These are phyloP conservation scores for Gymnocephalus cernua DNA, from an alignment of 2,113 vertebrate genomes.

Conservation along the genomic window DNA sequence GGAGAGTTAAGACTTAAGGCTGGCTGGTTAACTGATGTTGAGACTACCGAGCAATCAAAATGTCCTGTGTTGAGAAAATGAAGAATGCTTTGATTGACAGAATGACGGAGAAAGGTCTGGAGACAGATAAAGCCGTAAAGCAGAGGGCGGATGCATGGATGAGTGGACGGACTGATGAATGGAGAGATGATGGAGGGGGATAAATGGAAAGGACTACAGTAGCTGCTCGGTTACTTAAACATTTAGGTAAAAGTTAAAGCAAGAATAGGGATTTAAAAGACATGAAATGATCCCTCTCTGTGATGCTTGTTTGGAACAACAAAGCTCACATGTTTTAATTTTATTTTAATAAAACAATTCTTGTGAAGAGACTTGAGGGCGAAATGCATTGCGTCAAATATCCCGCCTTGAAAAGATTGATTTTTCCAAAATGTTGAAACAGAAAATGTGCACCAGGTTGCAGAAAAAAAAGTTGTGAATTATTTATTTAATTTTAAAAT, in stretches of 20 bases:
- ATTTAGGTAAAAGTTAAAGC: background rate
- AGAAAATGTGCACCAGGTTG: no score
- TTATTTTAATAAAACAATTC: background rate
- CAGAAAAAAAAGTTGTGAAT: no score
- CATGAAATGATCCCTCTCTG: no score
- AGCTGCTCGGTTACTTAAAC: no score
- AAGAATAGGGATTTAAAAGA: background rate
- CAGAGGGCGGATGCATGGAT: background rate
- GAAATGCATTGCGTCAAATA: background rate
- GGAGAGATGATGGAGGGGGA: background rate
- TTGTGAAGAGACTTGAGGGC: background rate
- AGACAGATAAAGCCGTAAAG: background rate
- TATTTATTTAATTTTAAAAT: no score
- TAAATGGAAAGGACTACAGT: background rate
- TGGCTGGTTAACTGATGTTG: slow-evolving; percentile 20
- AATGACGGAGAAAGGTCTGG: background rate
- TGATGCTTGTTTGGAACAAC: background rate
- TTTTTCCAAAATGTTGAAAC: no score
- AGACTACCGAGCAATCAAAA: slow-evolving; percentile 1
- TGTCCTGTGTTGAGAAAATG: slow-evolving; percentile 4
- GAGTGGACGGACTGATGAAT: background rate
- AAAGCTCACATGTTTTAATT: background rate
- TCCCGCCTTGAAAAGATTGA: no score
- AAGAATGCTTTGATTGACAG: slow-evolving; percentile 33
- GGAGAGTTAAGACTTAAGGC: slow-evolving; percentile 29